These are phyloP conservation scores for Rhyacophila evoluta DNA, from an alignment of 2,888 invertebrate genomes.

Conservation along the genomic window DNA sequence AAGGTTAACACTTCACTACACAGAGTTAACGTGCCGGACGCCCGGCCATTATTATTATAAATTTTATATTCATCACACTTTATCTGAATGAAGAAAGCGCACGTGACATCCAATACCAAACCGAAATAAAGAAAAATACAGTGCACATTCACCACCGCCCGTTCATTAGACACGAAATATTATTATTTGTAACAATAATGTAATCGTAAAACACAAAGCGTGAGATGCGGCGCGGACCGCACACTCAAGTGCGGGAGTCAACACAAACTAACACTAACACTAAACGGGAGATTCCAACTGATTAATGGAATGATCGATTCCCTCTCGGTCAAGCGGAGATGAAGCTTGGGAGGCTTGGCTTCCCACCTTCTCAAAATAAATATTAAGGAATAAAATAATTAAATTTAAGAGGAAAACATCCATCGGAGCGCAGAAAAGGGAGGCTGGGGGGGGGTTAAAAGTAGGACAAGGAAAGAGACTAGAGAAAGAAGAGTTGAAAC, in stretches of 20 bases:
- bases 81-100: slow-evolving; percentile 35
- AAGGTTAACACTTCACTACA: slow-evolving; percentile 54
- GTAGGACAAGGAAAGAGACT: slow-evolving; percentile 32
- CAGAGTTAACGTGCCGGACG: slow-evolving; percentile 41
- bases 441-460: neutral
- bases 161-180: slow-evolving; percentile 46
- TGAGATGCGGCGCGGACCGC: slow-evolving; percentile 16
- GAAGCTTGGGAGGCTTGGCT: neutral
- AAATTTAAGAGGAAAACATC: neutral
- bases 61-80: slow-evolving; percentile 26
- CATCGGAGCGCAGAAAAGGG: neutral
- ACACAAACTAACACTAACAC: slow-evolving; percentile 46
- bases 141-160: slow-evolving; percentile 52
- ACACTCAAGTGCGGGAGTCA: slow-evolving; percentile 3
- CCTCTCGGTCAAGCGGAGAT: slow-evolving; percentile 12
- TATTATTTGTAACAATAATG: slow-evolving; percentile 28
- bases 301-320: slow-evolving; percentile 52
- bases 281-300: slow-evolving; percentile 52
- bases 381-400: slow-evolving; percentile 9
- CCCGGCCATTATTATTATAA: slow-evolving; percentile 7
- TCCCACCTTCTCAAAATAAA: neutral
- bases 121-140: slow-evolving; percentile 47
- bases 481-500: slow-evolving; percentile 46
- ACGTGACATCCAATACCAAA: slow-evolving; percentile 51
- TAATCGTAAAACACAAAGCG: slow-evolving; percentile 45